Evolutionary conservation across 2,888 invertebrate genomes (phyloP).

Genomic region (Caenorhabditis sp.): DNA sequence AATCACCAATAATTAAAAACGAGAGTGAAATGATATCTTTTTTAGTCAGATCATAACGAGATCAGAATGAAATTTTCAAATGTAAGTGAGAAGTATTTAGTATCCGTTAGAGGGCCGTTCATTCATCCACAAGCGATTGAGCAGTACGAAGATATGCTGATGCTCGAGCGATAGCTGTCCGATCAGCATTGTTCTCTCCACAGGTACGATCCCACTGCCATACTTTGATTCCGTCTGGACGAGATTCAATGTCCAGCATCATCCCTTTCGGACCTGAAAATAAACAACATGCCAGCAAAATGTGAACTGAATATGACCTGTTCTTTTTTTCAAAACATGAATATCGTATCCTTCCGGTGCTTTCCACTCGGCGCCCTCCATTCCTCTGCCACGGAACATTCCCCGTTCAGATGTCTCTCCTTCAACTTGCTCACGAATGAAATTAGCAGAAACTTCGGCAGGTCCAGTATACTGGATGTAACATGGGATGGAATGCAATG

Average conservation of each 20-base stretch:
- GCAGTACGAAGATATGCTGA: conserved; percentile 61
- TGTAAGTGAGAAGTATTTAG: neutral
- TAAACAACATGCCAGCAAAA: no score
- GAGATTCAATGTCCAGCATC: conserved; percentile 51
- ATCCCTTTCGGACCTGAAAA: conserved; percentile 54
- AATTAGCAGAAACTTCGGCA: conserved; percentile 64
- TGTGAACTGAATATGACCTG: conserved; percentile 28
- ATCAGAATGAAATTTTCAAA: neutral
- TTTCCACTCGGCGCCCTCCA: conserved; percentile 61
- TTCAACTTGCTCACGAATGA: conserved; percentile 53
- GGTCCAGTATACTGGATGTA: conserved; percentile 74
- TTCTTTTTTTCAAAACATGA: conserved; percentile 62
- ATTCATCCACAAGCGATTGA: conserved; percentile 44
- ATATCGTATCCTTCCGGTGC: conserved; percentile 59
- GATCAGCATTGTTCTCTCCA: conserved; percentile 53
- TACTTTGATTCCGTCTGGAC: conserved; percentile 26
- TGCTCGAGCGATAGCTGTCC: conserved; percentile 54
- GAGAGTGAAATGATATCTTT: neutral
- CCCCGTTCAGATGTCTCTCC: conserved; percentile 50
- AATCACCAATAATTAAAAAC: neutral
- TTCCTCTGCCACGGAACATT: conserved; percentile 65
- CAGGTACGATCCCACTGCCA: conserved; percentile 66
- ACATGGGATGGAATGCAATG: conserved; percentile 76
- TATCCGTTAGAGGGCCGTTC: neutral
- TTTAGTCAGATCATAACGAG: neutral